phyloP scores from a whole-genome alignment of 2,797 vertebrate genomes.

The Poliocrania exsul region DNA sequence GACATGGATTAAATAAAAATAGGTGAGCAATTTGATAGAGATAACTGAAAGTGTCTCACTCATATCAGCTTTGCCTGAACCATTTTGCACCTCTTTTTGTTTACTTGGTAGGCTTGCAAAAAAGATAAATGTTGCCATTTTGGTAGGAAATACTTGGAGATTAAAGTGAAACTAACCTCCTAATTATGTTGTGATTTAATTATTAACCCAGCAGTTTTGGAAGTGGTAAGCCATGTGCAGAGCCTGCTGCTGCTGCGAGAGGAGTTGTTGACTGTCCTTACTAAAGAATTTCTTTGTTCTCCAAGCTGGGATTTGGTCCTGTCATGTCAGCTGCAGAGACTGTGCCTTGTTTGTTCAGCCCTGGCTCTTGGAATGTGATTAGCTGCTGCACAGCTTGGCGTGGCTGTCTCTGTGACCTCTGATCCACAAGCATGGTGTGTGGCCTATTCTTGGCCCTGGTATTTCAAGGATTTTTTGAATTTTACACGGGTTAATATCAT shows the following conservation, averaged over 20 bases:
- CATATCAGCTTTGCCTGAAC: not conserved
- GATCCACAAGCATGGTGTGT: not conserved
- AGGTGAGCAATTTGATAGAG: not conserved
- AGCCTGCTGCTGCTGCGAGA: accelerated
- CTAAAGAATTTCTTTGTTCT: not conserved
- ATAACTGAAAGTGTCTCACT: not conserved
- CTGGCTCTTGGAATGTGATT: not conserved
- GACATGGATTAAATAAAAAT: not conserved
- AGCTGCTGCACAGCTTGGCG: accelerated
- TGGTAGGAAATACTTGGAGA: not conserved
- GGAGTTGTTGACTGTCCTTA: not conserved
- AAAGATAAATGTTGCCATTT: not conserved
- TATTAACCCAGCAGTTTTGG: not conserved
- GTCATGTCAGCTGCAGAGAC: not conserved
- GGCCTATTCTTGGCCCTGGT: not conserved
- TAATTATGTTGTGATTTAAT: not conserved
- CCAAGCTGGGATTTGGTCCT: not conserved
- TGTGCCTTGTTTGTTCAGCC: not conserved
- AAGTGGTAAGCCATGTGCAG: not conserved
- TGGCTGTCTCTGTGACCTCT: accelerated
- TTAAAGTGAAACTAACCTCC: not conserved
- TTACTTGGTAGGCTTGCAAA: not conserved
- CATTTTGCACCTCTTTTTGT: not conserved
- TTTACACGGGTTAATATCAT: not conserved
- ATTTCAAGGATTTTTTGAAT: not conserved